phyloP scores from a whole-genome alignment of 2,113 vertebrate species.

The Nanger granti region DNA sequence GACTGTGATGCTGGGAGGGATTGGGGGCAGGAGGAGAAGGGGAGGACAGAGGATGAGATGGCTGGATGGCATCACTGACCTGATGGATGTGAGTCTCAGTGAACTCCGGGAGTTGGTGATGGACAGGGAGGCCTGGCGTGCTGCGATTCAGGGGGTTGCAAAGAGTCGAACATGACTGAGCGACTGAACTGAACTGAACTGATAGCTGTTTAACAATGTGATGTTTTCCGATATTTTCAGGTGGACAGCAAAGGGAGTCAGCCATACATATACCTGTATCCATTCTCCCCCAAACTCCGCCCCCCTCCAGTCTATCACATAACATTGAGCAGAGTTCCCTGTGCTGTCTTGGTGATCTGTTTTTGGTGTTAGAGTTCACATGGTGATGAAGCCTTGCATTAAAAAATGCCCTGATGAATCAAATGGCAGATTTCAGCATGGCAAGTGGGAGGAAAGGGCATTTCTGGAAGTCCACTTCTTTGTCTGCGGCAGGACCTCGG shows the following conservation, averaged over 20 bases:
- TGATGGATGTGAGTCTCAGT: fast-evolving
- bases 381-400: background rate
- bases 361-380: background rate
- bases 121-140: too few relatives aligned
- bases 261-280: background rate
- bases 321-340: background rate
- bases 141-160: too few relatives aligned
- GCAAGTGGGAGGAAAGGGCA: background rate
- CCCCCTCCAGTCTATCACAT: background rate
- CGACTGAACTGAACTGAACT: too few relatives aligned
- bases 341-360: background rate
- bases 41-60: too few relatives aligned
- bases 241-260: background rate
- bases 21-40: too few relatives aligned
- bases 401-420: background rate
- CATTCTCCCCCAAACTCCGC: background rate
- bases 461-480: background rate
- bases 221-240: background rate
- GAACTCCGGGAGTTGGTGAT: too few relatives aligned
- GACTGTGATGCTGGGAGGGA: too few relatives aligned
- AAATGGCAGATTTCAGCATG: background rate
- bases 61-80: too few relatives aligned
- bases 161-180: too few relatives aligned
- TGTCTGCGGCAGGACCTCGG: background rate
- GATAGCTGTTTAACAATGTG: background rate